phyloP scores from a whole-genome alignment of 1,140 invertebrate species.

The Polypedilum pembai region DNA sequence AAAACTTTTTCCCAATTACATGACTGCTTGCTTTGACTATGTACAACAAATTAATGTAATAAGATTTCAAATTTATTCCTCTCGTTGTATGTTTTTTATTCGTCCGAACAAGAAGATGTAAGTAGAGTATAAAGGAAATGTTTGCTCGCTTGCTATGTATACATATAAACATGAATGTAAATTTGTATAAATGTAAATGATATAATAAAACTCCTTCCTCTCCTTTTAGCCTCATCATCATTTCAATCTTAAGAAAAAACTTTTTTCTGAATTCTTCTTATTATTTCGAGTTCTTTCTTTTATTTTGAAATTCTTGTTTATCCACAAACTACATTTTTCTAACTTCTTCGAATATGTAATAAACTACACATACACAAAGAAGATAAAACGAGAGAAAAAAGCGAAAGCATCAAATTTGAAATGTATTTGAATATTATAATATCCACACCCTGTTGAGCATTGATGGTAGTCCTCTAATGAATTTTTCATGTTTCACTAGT shows the following conservation, averaged over 20 bases:
- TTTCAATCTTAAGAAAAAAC: conserved; percentile 3
- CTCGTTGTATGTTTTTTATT: neutral
- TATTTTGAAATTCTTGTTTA: conserved; percentile 8
- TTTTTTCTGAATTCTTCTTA: neutral
- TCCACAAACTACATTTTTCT: neutral
- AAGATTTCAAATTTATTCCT: neutral
- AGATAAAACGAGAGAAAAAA: too few relatives aligned
- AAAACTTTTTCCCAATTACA: neutral
- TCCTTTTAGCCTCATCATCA: neutral
- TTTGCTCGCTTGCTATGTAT: neutral
- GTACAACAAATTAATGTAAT: neutral
- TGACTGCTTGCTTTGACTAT: neutral
- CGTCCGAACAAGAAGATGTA: neutral
- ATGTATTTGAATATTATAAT: too few relatives aligned
- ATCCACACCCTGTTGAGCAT: too few relatives aligned
- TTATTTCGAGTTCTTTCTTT: neutral
- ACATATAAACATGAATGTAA: too few relatives aligned
- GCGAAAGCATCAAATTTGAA: too few relatives aligned
- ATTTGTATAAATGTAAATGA: neutral
- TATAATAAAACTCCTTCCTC: neutral
- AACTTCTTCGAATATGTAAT: too few relatives aligned
- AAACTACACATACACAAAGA: too few relatives aligned
- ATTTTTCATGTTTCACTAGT: too few relatives aligned
- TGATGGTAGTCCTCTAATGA: too few relatives aligned
- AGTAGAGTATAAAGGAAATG: neutral